These are phyloP conservation scores for Rhingia rostrata DNA, from an alignment of 2,888 invertebrate genomes.

Conservation along the genomic window DNA sequence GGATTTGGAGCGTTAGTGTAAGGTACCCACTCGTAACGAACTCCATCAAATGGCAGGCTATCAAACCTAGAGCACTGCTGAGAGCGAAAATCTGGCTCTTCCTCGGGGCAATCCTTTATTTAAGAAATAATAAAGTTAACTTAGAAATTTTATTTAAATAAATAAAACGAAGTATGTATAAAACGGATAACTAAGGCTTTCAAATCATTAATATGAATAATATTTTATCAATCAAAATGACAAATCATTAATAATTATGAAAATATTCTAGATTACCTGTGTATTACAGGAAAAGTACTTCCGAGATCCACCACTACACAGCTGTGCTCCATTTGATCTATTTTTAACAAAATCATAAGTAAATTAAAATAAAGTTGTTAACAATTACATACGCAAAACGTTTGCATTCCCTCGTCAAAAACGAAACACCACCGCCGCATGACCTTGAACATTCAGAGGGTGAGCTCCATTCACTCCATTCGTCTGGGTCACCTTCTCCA, in stretches of 20 bases:
- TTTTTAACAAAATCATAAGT: constrained; percentile 75
- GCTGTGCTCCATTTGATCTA: constrained; percentile 86
- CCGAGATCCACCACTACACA: constrained; percentile 90
- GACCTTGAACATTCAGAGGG: constrained; percentile 93
- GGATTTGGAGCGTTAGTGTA: constrained; percentile 94
- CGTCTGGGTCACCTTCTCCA: constrained; percentile 86
- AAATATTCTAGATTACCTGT: constrained; percentile 84
- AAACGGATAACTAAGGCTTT: not conserved
- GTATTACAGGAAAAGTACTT: constrained; percentile 96
- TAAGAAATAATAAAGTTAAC: constrained; percentile 26
- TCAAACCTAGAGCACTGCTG: constrained; percentile 95
- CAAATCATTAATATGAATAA: not conserved
- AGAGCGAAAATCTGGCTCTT: constrained; percentile 90
- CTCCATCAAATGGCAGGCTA: constrained; percentile 90
- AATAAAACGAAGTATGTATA: not conserved
- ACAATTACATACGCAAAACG: constrained; percentile 84
- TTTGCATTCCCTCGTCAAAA: constrained; percentile 91
- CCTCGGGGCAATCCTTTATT: constrained; percentile 90
- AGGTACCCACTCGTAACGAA: constrained; percentile 93
- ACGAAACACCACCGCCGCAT: constrained; percentile 96
- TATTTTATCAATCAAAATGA: not conserved
- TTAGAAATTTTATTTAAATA: not conserved
- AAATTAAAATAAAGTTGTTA: not conserved
- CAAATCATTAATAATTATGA: not conserved
- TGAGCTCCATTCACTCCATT: constrained; percentile 93